These are phyloP conservation scores for Centroberyx gerrardi DNA, from an alignment of 2,797 vertebrate genomes.

Conservation along the genomic window DNA sequence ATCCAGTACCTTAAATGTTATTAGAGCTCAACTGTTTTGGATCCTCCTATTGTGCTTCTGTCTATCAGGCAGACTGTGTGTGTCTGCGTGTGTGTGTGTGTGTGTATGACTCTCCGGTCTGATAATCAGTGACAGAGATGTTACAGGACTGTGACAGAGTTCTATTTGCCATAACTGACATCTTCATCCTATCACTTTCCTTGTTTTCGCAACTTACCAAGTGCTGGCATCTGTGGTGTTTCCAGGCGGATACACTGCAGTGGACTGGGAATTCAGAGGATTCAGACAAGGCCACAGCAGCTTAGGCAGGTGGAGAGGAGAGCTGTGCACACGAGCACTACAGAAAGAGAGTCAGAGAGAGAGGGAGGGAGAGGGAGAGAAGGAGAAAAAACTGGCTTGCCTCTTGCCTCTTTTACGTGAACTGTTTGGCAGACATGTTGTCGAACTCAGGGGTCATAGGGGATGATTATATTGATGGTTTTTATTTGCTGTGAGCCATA, in stretches of 20 bases:
- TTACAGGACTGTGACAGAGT: slow-evolving; percentile 82
- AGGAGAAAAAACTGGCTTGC: slow-evolving; percentile 34
- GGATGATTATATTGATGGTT: slow-evolving; percentile 69
- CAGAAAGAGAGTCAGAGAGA: slow-evolving; percentile 23
- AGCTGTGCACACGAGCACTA: slow-evolving; percentile 60
- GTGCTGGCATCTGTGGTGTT: slow-evolving; percentile 85
- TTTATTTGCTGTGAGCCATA: slow-evolving; percentile 61
- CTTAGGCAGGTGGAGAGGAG: slow-evolving; percentile 83
- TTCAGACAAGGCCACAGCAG: slow-evolving; percentile 83
- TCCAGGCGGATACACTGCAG: slow-evolving; percentile 86
- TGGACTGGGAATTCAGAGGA: slow-evolving; percentile 84
- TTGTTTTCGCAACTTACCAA: slow-evolving; percentile 73
- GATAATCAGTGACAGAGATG: slow-evolving; percentile 84
- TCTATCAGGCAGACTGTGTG: slow-evolving; percentile 42
- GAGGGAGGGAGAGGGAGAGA: not conserved
- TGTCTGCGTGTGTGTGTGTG: slow-evolving; percentile 42
- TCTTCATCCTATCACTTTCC: slow-evolving; percentile 84
- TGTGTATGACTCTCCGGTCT: slow-evolving; percentile 65
- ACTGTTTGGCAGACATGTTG: slow-evolving; percentile 78
- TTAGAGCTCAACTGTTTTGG: slow-evolving; percentile 32
- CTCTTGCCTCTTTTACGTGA: slow-evolving; percentile 42
- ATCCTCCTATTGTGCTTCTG: slow-evolving; percentile 8
- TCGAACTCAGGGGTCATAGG: slow-evolving; percentile 74
- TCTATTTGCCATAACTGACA: slow-evolving; percentile 87
- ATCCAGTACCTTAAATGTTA: slow-evolving; percentile 18